Conservation (phyloP, 2,888 invertebrate genomes). For the Brassicogethes aeneus region DNA sequence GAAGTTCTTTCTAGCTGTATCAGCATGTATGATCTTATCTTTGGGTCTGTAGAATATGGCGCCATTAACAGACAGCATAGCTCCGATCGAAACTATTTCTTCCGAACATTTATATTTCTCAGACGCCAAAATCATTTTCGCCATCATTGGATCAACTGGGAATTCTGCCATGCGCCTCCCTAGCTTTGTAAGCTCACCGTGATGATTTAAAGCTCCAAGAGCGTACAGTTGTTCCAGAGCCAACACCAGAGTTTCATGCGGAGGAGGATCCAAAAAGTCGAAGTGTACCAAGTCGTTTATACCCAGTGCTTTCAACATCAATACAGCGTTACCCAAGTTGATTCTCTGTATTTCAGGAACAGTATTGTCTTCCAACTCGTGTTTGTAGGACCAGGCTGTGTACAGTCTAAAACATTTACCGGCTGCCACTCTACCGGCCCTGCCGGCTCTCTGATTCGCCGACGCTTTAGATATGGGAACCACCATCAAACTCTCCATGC, state of each 20-base stretch:
- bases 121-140: constrained; percentile 94
- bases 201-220: constrained; percentile 93
- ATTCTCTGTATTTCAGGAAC: constrained; percentile 98
- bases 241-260: constrained; percentile 77
- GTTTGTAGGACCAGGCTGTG: constrained; percentile 97
- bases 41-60: constrained; percentile 98
- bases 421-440: constrained; percentile 91
- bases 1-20: constrained; percentile 93
- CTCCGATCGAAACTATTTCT: constrained; percentile 90
- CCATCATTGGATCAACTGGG: constrained; percentile 98
- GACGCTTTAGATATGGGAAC: constrained; percentile 98
- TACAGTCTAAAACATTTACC: constrained; percentile 98
- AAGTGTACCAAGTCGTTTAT: constrained; percentile 97
- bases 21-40: constrained; percentile 96
- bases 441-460: constrained; percentile 93
- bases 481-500: constrained; percentile 97
- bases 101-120: constrained; percentile 98
- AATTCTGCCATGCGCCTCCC: constrained; percentile 99
- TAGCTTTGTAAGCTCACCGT: constrained; percentile 92
- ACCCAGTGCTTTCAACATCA: constrained; percentile 92
- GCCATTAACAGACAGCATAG: constrained; percentile 91
- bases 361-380: constrained; percentile 96
- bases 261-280: constrained; percentile 97
- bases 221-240: constrained; percentile 95
- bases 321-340: constrained; percentile 93